phyloP scores from a whole-genome alignment of 2,113 vertebrate genomes.

The Chaetura pelagica region DNA sequence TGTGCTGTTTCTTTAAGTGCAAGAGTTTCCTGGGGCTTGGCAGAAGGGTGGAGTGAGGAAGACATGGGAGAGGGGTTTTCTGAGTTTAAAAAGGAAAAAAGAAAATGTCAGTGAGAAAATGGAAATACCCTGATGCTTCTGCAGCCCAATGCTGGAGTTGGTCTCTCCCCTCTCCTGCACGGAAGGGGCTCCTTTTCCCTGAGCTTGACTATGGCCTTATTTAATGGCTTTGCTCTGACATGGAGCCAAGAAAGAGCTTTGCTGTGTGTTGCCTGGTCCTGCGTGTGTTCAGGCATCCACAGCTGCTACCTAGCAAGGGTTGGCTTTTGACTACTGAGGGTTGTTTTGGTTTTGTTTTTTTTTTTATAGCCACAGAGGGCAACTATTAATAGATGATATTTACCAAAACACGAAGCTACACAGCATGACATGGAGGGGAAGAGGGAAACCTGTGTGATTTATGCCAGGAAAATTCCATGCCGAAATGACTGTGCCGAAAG shows the following conservation, averaged over 20 bases:
- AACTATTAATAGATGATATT: slow-evolving; percentile 63
- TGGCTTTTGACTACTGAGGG: slow-evolving; percentile 57
- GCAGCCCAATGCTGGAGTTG: background rate
- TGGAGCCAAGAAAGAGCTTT: slow-evolving; percentile 51
- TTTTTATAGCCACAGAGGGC: slow-evolving; percentile 69
- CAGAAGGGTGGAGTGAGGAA: slow-evolving; percentile 17
- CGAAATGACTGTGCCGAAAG: slow-evolving; percentile 1
- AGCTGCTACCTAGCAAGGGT: slow-evolving; percentile 43
- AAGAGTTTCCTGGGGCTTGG: slow-evolving; percentile 36
- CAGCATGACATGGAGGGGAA: background rate
- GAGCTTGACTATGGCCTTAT: slow-evolving; percentile 45
- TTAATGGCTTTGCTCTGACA: slow-evolving; percentile 63
- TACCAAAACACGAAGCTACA: slow-evolving; percentile 37
- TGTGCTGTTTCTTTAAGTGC: slow-evolving; percentile 12
- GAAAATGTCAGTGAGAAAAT: slow-evolving; percentile 49
- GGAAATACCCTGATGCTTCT: slow-evolving; percentile 32
- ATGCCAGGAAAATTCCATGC: slow-evolving; percentile 64
- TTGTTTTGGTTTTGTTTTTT: slow-evolving; percentile 31
- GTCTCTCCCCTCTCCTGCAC: background rate
- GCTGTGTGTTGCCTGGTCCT: slow-evolving; percentile 4
- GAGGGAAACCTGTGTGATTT: slow-evolving; percentile 42
- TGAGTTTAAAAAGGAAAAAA: background rate
- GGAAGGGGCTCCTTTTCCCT: slow-evolving; percentile 54
- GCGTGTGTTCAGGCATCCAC: slow-evolving; percentile 33
- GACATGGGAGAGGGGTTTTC: background rate